phyloP scores from a whole-genome alignment of 2,888 invertebrate genomes.

The Latheticus oryzae region DNA sequence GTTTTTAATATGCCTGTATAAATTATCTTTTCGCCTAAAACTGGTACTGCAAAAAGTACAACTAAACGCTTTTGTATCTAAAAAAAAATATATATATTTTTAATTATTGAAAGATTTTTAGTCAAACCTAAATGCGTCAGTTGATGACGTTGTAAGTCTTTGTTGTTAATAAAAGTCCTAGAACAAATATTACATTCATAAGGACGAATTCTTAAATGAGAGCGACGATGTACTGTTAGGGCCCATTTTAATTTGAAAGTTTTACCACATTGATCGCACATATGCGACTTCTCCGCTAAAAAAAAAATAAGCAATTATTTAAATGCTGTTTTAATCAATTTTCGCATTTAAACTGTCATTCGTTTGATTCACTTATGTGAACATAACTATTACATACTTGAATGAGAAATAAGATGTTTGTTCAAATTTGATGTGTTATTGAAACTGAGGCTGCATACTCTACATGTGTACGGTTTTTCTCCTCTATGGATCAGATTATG shows the following conservation, averaged over 20 bases:
- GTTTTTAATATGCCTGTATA: slow-evolving; percentile 80
- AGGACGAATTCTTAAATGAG: slow-evolving; percentile 68
- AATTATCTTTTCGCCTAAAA: slow-evolving; percentile 82
- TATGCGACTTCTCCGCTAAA: slow-evolving; percentile 69
- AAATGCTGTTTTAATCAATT: no score
- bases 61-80: slow-evolving; percentile 76
- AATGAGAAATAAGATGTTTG: slow-evolving; percentile 74
- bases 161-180: slow-evolving; percentile 75
- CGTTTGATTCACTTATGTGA: no score
- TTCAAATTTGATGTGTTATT: slow-evolving; percentile 75
- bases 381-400: slow-evolving; percentile 59
- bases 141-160: slow-evolving; percentile 77
- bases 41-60: slow-evolving; percentile 78
- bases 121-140: slow-evolving; percentile 75
- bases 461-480: slow-evolving; percentile 73
- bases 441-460: slow-evolving; percentile 71
- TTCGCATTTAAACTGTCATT: no score
- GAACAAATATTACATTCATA: slow-evolving; percentile 75
- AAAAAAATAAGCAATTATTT: no score
- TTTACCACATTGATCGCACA: slow-evolving; percentile 73
- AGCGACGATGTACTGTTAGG: slow-evolving; percentile 69
- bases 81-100: no score
- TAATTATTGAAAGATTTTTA: no score
- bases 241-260: slow-evolving; percentile 72
- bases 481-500: slow-evolving; percentile 74